Conservation (phyloP, 2,888 invertebrate species). For the Drosophila ustulata region DNA sequence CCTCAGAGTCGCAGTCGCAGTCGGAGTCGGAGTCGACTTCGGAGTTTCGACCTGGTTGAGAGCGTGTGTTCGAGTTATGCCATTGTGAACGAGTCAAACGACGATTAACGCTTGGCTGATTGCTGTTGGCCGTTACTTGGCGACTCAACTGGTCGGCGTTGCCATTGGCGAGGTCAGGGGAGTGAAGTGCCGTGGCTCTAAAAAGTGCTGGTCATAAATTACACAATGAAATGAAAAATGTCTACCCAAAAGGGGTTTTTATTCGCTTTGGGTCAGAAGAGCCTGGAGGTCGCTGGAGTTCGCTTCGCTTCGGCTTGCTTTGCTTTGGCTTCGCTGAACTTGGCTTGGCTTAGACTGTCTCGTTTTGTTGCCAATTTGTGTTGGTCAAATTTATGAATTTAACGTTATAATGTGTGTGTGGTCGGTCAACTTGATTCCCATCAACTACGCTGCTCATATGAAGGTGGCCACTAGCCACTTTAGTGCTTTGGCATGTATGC, state of each 20-base stretch:
- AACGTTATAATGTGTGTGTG: slow-evolving; percentile 23
- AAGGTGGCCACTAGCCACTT: slow-evolving; percentile 63
- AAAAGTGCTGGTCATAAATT: slow-evolving; percentile 81
- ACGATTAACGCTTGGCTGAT: slow-evolving; percentile 81
- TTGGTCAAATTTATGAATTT: slow-evolving; percentile 34
- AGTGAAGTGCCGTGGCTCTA: slow-evolving; percentile 16
- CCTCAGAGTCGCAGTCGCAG: slow-evolving; percentile 19
- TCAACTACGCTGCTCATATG: slow-evolving; percentile 50
- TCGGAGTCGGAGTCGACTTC: slow-evolving; percentile 4
- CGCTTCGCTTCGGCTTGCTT: slow-evolving; percentile 24
- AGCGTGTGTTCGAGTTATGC: slow-evolving; percentile 53
- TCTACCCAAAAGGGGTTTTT: slow-evolving; percentile 36
- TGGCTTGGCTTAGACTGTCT: slow-evolving; percentile 1
- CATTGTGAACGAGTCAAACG: slow-evolving; percentile 78
- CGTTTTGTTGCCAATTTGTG: slow-evolving; percentile 22
- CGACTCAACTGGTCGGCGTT: not conserved
- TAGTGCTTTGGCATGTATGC: slow-evolving; percentile 26
- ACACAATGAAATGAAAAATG: slow-evolving; percentile 72
- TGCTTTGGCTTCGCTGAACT: not conserved
- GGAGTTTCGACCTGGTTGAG: slow-evolving; percentile 28
- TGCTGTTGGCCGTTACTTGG: slow-evolving; percentile 43
- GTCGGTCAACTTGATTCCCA: slow-evolving; percentile 40
- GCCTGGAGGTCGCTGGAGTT: slow-evolving; percentile 28
- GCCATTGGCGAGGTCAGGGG: not conserved
- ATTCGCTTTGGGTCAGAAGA: slow-evolving; percentile 21